A percentile compares a stretch with the other conserved stretches of the same genome.
phyloP scores from a whole-genome alignment of 2,113 vertebrate species.

The Phylloscopus trochiloides region DNA sequence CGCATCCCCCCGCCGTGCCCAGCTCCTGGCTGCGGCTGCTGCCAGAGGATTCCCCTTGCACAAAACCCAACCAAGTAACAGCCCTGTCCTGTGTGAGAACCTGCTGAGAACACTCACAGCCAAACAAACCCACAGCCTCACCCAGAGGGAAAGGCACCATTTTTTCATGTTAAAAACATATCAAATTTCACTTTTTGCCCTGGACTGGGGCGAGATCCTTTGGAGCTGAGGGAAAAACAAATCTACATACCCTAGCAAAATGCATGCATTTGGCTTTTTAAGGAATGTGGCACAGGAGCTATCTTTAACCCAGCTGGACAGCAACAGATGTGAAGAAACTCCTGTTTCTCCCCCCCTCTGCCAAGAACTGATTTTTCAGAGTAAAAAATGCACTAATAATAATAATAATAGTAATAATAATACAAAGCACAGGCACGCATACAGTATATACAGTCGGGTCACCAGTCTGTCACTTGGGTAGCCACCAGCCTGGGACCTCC shows the following conservation, averaged over 20 bases:
- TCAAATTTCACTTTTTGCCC: background rate
- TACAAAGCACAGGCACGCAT: background rate
- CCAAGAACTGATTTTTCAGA: background rate
- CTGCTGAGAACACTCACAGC: fast-evolving
- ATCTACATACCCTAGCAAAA: fast-evolving
- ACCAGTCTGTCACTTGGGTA: fast-evolving
- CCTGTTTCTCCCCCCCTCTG: background rate
- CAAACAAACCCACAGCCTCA: fast-evolving
- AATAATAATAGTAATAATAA: background rate
- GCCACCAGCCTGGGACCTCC: background rate
- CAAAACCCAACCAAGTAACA: background rate
- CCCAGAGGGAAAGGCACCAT: background rate
- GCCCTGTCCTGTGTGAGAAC: fast-evolving
- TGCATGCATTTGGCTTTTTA: background rate
- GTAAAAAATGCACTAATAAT: fast-evolving
- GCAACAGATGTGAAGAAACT: background rate
- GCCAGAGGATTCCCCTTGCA: background rate
- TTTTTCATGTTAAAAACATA: fast-evolving
- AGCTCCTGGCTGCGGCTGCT: background rate
- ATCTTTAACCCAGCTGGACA: background rate
- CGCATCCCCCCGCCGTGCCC: fast-evolving
- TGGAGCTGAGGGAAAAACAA: background rate
- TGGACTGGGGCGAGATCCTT: background rate
- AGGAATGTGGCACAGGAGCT: background rate
- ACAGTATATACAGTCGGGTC: background rate